These are phyloP conservation scores for Aradophagus sp. DNA, from an alignment of 1,140 invertebrate genomes.

Conservation along the genomic window DNA sequence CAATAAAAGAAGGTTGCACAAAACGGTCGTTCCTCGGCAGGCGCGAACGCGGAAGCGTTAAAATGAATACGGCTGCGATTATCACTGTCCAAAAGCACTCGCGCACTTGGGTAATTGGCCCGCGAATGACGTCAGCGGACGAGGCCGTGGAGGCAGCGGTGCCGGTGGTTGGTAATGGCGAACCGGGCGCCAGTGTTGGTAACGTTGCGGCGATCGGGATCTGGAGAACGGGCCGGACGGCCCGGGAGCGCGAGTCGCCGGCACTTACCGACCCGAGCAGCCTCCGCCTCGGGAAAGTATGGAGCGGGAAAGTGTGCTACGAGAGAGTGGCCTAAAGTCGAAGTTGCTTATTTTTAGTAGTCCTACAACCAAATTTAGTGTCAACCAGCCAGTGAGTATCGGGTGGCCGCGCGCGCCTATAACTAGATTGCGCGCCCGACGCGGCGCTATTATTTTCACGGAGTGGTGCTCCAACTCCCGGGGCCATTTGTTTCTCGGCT, in stretches of 20 bases:
- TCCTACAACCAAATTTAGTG: conserved; percentile 72
- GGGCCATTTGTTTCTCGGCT: too few relatives aligned
- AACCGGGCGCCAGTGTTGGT: conserved; percentile 50
- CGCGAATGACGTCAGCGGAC: conserved; percentile 48
- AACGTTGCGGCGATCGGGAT: conserved; percentile 46
- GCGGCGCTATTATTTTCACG: conserved; percentile 4
- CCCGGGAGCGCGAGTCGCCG: conserved; percentile 24
- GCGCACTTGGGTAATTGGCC: conserved; percentile 44
- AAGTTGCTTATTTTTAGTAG: conserved; percentile 68
- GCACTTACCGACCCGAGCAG: conserved; percentile 61
- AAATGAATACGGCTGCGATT: too few relatives aligned
- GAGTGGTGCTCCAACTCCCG: too few relatives aligned
- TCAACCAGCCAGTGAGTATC: conserved; percentile 67
- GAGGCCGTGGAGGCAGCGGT: conserved; percentile 49
- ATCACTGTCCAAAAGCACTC: conserved; percentile 42
- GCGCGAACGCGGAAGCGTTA: too few relatives aligned
- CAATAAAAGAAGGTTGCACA: too few relatives aligned
- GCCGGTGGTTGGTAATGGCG: conserved; percentile 47
- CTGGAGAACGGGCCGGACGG: conserved; percentile 39
- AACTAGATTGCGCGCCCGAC: conserved; percentile 48
- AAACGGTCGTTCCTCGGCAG: too few relatives aligned
- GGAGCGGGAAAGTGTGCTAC: conserved; percentile 54
- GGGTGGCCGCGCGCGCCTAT: conserved; percentile 63
- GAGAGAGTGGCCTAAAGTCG: conserved; percentile 55
- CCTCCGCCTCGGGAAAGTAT: conserved; percentile 58